Conservation (phyloP, 2,797 vertebrate species). For the Phataginus tricuspis region DNA sequence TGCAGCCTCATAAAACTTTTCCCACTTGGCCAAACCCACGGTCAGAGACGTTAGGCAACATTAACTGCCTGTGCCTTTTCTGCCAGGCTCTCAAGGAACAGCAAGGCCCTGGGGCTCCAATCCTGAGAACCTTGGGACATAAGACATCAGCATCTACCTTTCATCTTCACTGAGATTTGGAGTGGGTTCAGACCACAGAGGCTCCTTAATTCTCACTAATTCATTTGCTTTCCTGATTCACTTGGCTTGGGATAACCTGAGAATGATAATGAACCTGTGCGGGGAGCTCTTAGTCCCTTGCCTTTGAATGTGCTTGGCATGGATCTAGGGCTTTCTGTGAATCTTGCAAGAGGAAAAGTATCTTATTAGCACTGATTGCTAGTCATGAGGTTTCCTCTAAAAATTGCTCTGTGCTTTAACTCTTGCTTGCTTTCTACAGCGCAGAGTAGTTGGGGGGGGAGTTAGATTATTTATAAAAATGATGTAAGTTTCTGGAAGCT, state of each 20-base stretch:
- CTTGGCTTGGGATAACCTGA: constrained; percentile 94
- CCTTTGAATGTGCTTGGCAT: constrained; percentile 98
- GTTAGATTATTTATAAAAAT: constrained; percentile 67
- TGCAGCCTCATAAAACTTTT: constrained; percentile 91
- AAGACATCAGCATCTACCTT: constrained; percentile 93
- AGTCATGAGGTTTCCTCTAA: constrained; percentile 91
- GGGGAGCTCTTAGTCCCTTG: constrained; percentile 93
- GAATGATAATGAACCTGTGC: constrained; percentile 96
- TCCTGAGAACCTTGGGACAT: constrained; percentile 90
- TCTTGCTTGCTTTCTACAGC: constrained; percentile 83
- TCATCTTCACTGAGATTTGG: constrained; percentile 98
- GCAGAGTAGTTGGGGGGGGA: not conserved
- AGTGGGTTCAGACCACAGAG: constrained; percentile 97
- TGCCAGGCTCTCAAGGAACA: constrained; percentile 85
- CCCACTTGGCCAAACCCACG: constrained; percentile 93
- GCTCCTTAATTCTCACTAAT: constrained; percentile 99
- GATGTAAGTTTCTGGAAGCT: constrained; percentile 59
- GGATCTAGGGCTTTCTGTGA: constrained; percentile 96
- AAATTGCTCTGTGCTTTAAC: constrained; percentile 90
- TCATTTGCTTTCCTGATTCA: constrained; percentile 99
- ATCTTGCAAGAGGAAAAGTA: constrained; percentile 93
- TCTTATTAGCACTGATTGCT: constrained; percentile 95
- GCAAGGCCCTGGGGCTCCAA: constrained; percentile 87
- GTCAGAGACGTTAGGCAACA: constrained; percentile 95
- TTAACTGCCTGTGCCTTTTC: constrained; percentile 92